Evolutionary conservation across 2,888 invertebrate genomes (phyloP), one percentile per base, ranked within the genome.

Genomic region (Plagodis dolabraria): DNA sequence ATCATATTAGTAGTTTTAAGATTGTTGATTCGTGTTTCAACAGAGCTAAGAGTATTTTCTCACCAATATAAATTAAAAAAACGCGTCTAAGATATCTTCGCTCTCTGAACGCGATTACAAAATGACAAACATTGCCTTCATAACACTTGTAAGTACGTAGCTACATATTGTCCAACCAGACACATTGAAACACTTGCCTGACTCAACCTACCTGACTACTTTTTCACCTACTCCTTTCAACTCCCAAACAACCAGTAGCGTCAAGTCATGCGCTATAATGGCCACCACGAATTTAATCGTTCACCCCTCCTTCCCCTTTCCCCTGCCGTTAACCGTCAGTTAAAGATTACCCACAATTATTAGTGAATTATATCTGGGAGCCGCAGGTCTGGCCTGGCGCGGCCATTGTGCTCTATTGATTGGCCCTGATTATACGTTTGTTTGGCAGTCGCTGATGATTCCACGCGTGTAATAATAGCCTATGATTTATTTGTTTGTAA

Each of bases 191-290:
- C 12, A 11, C 36, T 22, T 46, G 33, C 7, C 43, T n/a, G 36
- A 22, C 34, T 22, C 22, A 22, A 12, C n/a, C 33, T 40, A 22
- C 47, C 33, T 50, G 12, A 34, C 47, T 42, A 10, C 46, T n/a
- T 57, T 51, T 40, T 34, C 8, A 5, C 22, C 42, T n/a, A 34
- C 11, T 47, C n/a, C 45, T 46, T 9, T 10, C 45, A 12, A 42
- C 33, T 44, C 75, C 47, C 57, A 12, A 58, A 46, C 9, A 10
- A 34, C 35, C 60, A 45, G 60, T 60, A 60, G 79, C 76, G 72
- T 74, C 85, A 75, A 86, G 84, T 86, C 86, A 85, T 81, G 82
- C 79, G 73, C 78, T 60, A 75, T 86, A 85, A 86, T 86, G 79
- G 75, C 70, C 69, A 60, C 53, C 68, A 67, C 75, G 66, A 79